Conservation (phyloP, 2,888 invertebrate species). For the Junonia oenone region DNA sequence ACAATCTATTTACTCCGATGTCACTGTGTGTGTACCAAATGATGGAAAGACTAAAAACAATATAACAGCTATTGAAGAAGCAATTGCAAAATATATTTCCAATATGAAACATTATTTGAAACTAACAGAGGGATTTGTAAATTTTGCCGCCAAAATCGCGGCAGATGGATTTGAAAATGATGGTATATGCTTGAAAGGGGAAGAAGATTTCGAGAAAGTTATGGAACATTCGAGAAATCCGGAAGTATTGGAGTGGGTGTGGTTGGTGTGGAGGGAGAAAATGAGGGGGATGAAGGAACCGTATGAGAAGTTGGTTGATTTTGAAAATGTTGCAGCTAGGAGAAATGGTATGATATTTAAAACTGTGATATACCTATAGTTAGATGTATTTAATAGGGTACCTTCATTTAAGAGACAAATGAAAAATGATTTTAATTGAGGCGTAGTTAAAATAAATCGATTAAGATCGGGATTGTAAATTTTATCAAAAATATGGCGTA, state of each 20-base stretch:
- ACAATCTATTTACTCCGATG: constrained; percentile 78
- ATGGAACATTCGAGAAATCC: constrained; percentile 73
- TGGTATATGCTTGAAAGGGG: constrained; percentile 77
- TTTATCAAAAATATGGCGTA: too few species aligned
- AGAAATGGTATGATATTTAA: constrained; percentile 82
- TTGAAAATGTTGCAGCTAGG: constrained; percentile 82
- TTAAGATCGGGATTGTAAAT: too few species aligned
- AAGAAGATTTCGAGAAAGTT: constrained; percentile 81
- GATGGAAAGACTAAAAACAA: constrained; percentile 30
- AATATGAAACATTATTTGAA: constrained; percentile 31
- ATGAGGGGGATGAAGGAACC: constrained; percentile 77
- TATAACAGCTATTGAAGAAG: constrained; percentile 43
- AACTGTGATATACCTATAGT: too few species aligned
- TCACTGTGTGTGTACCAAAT: constrained; percentile 74
- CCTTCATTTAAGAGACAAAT: neutral
- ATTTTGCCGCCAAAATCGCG: constrained; percentile 36
- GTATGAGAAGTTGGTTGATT: constrained; percentile 72
- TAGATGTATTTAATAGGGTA: neutral
- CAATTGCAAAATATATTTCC: constrained; percentile 46
- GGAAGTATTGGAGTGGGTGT: constrained; percentile 78
- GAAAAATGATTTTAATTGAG: too few species aligned
- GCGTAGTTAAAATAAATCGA: too few species aligned
- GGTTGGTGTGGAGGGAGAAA: constrained; percentile 83
- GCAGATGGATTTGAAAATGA: constrained; percentile 20
- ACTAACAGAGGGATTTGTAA: constrained; percentile 24